Percentiles rank a stretch among this genome's conserved stretches.
phyloP scores from a whole-genome alignment of 2,113 vertebrate genomes.

The Pygoscelis antarcticus region DNA sequence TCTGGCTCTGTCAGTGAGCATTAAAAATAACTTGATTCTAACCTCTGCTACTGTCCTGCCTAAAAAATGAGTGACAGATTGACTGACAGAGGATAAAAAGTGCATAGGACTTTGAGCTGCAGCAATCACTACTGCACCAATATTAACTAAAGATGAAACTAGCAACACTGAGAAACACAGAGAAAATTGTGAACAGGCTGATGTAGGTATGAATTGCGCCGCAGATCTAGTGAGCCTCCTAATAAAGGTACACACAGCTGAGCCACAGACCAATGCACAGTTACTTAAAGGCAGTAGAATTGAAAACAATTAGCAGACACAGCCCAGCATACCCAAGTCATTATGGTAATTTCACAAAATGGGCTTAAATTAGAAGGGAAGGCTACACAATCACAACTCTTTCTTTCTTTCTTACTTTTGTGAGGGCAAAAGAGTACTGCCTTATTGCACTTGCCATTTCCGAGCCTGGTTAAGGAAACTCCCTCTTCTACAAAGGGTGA shows the following conservation, averaged over 20 bases:
- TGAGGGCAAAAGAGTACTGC: neutral
- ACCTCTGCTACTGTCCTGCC: neutral
- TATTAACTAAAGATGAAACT: neutral
- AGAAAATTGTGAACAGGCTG: neutral
- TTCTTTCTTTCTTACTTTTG: neutral
- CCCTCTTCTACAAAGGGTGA: neutral
- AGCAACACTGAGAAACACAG: neutral
- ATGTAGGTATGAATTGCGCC: neutral
- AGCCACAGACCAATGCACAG: neutral
- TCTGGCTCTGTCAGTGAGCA: neutral
- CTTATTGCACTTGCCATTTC: neutral
- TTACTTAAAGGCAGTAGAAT: neutral
- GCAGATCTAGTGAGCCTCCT: neutral
- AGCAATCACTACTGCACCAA: neutral
- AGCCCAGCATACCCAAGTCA: neutral
- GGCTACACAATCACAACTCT: neutral
- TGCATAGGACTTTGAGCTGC: neutral
- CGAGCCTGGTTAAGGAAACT: neutral
- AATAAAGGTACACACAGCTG: neutral
- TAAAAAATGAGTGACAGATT: neutral
- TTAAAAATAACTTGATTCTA: constrained; percentile 49
- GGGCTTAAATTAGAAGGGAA: neutral
- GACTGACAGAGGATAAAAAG: neutral
- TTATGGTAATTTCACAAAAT: neutral
- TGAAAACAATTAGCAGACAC: neutral